A percentile compares a stretch with the other conserved stretches of the same genome.
These are phyloP conservation scores for Phylloscopus trochiloides DNA, from an alignment of 2,113 vertebrate genomes.

Conservation along the genomic window DNA sequence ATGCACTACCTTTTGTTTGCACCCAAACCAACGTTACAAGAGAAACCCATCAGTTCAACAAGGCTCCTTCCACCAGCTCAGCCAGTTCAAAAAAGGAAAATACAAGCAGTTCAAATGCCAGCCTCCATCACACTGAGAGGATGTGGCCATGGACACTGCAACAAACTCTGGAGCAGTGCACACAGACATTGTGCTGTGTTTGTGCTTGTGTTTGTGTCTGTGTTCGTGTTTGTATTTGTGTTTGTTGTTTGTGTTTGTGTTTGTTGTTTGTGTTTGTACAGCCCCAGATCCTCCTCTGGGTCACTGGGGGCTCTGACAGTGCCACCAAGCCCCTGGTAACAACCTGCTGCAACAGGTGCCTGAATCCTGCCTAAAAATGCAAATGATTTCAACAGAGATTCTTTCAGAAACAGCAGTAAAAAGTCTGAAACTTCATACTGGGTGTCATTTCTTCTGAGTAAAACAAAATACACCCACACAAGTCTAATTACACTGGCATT, in stretches of 20 bases:
- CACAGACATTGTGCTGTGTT: background rate
- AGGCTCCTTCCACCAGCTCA: background rate
- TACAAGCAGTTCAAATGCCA: background rate
- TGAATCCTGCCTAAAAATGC: background rate
- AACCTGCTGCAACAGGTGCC: background rate
- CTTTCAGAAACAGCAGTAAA: background rate
- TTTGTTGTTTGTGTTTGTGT: background rate
- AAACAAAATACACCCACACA: background rate
- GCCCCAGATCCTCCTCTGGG: accelerated
- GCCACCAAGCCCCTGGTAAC: background rate
- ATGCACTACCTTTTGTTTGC: background rate
- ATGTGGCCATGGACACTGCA: background rate
- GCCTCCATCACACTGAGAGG: background rate
- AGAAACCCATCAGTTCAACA: background rate
- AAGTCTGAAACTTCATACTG: background rate
- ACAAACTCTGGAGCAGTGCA: background rate
- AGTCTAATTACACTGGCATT: background rate
- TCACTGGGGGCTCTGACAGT: background rate
- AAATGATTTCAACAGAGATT: background rate
- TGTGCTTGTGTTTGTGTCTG: background rate
- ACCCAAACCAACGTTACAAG: background rate
- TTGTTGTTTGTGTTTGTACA: background rate
- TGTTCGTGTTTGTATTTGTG: background rate
- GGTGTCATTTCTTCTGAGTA: background rate
- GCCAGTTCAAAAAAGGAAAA: background rate